These are phyloP conservation scores for Emydocephalus ijimae DNA, from an alignment of 2,113 vertebrate genomes.

Conservation along the genomic window DNA sequence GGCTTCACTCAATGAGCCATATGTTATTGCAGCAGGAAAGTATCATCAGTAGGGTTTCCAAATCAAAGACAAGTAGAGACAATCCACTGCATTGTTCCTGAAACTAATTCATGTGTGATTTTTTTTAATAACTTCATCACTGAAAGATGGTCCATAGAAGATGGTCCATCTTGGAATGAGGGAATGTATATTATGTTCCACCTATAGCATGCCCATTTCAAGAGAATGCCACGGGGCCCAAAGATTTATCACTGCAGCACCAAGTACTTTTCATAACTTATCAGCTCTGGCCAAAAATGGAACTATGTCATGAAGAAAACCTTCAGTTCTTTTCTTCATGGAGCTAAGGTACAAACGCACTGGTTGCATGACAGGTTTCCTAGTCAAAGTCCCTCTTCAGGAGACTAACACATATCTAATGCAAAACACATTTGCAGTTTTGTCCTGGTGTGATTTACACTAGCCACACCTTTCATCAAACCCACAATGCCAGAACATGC, in stretches of 20 bases:
- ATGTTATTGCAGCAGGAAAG: neutral
- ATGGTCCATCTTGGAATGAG: neutral
- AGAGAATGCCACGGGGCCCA: neutral
- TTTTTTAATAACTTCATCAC: too few species aligned
- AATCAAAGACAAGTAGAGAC: constrained; percentile 55
- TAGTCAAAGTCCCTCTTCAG: neutral
- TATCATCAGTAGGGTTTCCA: constrained; percentile 44
- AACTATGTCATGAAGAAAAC: neutral
- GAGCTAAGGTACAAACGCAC: too few species aligned
- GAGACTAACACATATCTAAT: neutral
- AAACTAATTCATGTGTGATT: too few species aligned
- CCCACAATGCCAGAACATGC: neutral
- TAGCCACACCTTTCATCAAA: neutral
- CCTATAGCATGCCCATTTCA: neutral
- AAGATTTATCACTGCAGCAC: neutral
- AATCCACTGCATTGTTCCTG: neutral
- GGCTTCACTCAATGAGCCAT: neutral
- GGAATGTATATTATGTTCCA: neutral
- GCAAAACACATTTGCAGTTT: neutral
- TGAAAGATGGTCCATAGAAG: neutral
- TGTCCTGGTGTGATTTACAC: neutral
- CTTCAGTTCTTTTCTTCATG: neutral
- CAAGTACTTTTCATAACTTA: too few species aligned
- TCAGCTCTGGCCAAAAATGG: neutral
- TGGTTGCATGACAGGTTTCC: too few species aligned